Percentiles rank a stretch among this genome's conserved stretches.
phyloP scores from a whole-genome alignment of 2,113 vertebrate genomes.

The Nerophis lumbriciformis region DNA sequence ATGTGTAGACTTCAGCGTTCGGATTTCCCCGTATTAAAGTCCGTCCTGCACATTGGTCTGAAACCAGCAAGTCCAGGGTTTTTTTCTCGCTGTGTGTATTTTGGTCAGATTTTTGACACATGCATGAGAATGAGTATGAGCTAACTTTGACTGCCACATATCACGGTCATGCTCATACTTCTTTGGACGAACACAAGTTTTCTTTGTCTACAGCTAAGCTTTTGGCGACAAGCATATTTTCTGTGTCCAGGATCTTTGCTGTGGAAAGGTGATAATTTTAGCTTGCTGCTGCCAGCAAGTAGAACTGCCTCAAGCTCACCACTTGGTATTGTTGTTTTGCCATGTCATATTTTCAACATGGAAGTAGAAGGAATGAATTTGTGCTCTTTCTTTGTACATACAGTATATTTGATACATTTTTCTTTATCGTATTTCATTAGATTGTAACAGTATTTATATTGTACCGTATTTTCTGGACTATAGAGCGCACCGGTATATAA shows the following conservation, averaged over 20 bases:
- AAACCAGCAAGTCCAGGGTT: background rate
- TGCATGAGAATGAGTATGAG: slow-evolving; percentile 7
- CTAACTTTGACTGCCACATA: slow-evolving; percentile 34
- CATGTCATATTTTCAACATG: background rate
- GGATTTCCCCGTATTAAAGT: background rate
- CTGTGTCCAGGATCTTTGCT: slow-evolving; percentile 24
- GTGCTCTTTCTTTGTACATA: too few relatives aligned
- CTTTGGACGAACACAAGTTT: slow-evolving; percentile 29
- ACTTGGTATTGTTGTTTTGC: slow-evolving; percentile 11
- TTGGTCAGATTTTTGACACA: slow-evolving; percentile 7
- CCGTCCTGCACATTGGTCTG: background rate
- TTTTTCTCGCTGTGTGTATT: slow-evolving; percentile 10
- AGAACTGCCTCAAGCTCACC: slow-evolving; percentile 38
- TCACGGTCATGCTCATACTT: slow-evolving; percentile 21
- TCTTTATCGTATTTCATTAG: too few relatives aligned
- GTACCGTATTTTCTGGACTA: too few relatives aligned
- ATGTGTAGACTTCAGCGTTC: background rate
- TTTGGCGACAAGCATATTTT: slow-evolving; percentile 21
- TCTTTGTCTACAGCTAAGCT: slow-evolving; percentile 38
- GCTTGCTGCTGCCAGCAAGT: slow-evolving; percentile 26
- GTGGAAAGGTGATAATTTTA: slow-evolving; percentile 50
- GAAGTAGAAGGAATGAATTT: too few relatives aligned
- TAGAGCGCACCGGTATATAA: too few relatives aligned
- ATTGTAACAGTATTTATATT: too few relatives aligned
- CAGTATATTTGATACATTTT: too few relatives aligned